phyloP scores from a whole-genome alignment of 1,140 invertebrate species.

The Euura lappo region DNA sequence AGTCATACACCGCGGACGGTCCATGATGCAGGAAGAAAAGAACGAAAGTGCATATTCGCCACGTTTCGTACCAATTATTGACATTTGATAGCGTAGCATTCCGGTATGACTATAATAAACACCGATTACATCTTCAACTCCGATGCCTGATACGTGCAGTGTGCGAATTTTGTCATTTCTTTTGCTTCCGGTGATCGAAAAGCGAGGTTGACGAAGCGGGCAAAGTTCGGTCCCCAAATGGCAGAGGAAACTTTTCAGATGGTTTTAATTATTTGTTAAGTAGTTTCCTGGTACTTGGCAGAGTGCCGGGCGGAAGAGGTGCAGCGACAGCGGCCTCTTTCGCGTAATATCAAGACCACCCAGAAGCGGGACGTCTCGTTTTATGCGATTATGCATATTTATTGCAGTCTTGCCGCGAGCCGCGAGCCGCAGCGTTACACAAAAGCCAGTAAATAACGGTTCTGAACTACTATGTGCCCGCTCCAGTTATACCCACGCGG shows the following conservation, averaged over 20 bases:
- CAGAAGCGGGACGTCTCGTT: constrained; percentile 18
- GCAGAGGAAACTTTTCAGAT: constrained; percentile 29
- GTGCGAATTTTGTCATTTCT: too few relatives aligned
- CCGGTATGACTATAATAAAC: constrained; percentile 39
- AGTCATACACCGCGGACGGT: not conserved
- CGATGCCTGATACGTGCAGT: too few relatives aligned
- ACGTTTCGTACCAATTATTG: too few relatives aligned
- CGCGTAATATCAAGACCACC: not conserved
- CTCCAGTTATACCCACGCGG: constrained; percentile 35
- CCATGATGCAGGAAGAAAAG: too few relatives aligned
- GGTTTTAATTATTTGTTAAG: constrained; percentile 18
- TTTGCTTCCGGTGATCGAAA: too few relatives aligned
- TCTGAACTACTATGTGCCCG: constrained; percentile 25
- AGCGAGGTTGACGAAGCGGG: not conserved
- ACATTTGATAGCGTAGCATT: not conserved
- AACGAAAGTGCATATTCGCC: too few relatives aligned
- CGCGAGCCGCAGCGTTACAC: constrained; percentile 25
- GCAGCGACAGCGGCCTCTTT: not conserved
- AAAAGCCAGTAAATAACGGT: constrained; percentile 40
- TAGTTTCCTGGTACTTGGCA: constrained; percentile 14
- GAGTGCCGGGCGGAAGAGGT: not conserved
- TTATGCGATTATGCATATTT: constrained; percentile 45
- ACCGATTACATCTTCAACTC: constrained; percentile 31
- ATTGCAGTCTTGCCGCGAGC: constrained; percentile 25
- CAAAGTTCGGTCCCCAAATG: constrained; percentile 16